Conservation (phyloP, 2,797 vertebrate species). For the Eremophila alpestris region DNA sequence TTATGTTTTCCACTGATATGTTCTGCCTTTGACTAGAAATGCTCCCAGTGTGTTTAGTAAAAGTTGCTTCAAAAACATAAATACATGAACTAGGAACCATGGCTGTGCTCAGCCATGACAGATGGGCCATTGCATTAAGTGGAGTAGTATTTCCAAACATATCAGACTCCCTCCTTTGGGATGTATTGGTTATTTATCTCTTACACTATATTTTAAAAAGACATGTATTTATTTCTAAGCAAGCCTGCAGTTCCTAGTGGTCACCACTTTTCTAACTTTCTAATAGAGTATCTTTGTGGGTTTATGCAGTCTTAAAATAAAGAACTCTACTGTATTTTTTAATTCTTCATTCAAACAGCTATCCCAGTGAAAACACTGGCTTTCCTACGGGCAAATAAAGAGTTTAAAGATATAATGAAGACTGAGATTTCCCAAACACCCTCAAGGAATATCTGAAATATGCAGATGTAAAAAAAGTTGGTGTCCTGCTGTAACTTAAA, state of each 20-base stretch:
- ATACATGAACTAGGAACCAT: neutral
- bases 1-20: neutral
- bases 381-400: neutral
- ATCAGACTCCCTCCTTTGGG: neutral
- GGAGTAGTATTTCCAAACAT: neutral
- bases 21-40: neutral
- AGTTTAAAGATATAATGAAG: neutral
- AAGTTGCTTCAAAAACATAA: neutral
- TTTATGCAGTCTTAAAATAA: constrained; percentile 36
- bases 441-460: neutral
- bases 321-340: neutral
- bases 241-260: neutral
- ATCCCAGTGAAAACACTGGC: neutral
- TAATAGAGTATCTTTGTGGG: neutral
- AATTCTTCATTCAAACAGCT: neutral
- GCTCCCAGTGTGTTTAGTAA: neutral
- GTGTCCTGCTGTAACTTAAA: neutral
- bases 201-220: neutral
- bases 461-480: neutral
- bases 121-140: neutral
- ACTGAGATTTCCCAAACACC: neutral
- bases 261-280: neutral
- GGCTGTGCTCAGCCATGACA: neutral
- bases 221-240: neutral
- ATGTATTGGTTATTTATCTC: neutral